phyloP scores from a whole-genome alignment of 2,113 vertebrate genomes.

The Ginglymostoma cirratum region DNA sequence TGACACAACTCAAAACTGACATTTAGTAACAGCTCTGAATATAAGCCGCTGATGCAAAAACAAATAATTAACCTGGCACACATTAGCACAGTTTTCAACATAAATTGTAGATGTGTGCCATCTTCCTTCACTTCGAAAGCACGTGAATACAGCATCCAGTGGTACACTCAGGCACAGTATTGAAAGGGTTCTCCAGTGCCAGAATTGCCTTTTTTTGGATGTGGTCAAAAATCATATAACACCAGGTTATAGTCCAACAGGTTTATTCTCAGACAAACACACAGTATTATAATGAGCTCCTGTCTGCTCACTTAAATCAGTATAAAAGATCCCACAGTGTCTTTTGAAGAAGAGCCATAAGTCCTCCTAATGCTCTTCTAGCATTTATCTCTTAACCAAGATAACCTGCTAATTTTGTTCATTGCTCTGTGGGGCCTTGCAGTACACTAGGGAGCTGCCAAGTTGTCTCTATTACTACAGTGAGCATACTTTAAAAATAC shows the following conservation, averaged over 20 bases:
- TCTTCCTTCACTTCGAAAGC: neutral
- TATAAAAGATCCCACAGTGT: neutral
- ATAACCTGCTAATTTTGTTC: neutral
- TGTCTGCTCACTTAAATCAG: neutral
- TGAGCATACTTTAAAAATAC: neutral
- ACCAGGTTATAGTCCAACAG: too few relatives aligned
- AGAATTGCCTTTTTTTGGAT: neutral
- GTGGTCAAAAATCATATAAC: neutral
- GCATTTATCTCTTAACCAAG: neutral
- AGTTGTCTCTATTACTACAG: neutral
- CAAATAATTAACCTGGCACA: neutral
- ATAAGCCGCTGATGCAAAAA: neutral
- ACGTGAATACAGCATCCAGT: neutral
- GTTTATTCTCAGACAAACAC: too few relatives aligned
- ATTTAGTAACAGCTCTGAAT: slow-evolving; percentile 9
- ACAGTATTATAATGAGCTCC: neutral
- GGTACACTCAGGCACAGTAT: neutral
- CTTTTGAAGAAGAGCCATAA: neutral
- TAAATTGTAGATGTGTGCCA: neutral
- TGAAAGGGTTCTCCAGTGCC: neutral
- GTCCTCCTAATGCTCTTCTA: neutral
- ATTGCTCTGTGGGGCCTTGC: neutral
- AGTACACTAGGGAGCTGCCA: neutral
- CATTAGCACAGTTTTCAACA: neutral
- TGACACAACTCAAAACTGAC: neutral